Base-by-base conservation (phyloP, 2,888 invertebrate genomes). In the Slavum lentiscoides region DNA sequence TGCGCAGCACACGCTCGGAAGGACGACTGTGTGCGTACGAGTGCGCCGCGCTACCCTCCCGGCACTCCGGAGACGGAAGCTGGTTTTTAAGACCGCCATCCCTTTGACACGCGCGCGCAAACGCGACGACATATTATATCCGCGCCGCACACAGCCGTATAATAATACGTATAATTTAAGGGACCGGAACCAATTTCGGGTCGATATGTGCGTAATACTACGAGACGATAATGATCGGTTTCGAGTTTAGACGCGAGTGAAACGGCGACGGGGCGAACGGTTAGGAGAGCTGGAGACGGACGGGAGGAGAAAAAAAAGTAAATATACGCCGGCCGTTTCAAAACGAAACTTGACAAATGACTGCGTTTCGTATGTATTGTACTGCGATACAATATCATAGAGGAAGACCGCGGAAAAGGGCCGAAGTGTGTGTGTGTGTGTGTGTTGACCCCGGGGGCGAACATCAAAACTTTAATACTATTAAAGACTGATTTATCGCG, bases 401-500 rank as follows among this genome's bases (percentile, higher is more conserved):
- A 49, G 49, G 49, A 49, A 9, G 49, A 49, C 49, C 49, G 49
- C 49, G 49, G 11, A 49, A 3, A 49, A 11, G 49, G 49, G 15
- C 49, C 49, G 49, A 43, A 7, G 43, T 43, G 43, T 43, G 43
- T 9, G 43, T 9, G 43, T 43, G 43, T 43, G 43, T 43, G 43
- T 43, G 9, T 49, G 3, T 11, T 49, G 69, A 53, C 55, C 21
- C 30, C 30, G 30, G 30, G 77, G n/a, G 19, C 43, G n/a, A 69
- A 76, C 76, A 62, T 77, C 77, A 77, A 55, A 77, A 77, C 53
- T 77, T 62, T 70, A 77, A 77, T 77, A 77, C 77, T 70, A 55
- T 77, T 77, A 77, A 77, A 70, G 69, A 77, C 77, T 77, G 77
- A 77, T 77, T 77, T 77, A 77, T 77, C 70, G 77, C 77, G 53